These are phyloP conservation scores for Cantharis nigra DNA, from an alignment of 2,888 invertebrate genomes.

Conservation along the genomic window DNA sequence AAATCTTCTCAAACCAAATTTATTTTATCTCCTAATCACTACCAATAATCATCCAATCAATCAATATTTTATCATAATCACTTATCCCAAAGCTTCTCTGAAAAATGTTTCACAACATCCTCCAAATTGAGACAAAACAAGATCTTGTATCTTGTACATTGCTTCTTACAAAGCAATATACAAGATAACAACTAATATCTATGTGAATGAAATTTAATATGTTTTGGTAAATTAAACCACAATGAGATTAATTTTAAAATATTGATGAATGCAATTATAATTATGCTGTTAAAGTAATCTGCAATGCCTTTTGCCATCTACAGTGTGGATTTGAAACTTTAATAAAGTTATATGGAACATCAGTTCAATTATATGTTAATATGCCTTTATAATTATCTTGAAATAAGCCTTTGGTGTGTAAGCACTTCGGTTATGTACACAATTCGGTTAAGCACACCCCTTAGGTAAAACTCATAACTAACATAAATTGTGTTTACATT, in stretches of 20 bases:
- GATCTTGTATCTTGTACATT: no score
- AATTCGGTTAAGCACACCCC: constrained; percentile 25
- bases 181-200: no score
- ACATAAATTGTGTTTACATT: constrained; percentile 36
- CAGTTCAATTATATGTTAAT: constrained; percentile 13
- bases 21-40: no score
- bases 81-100: no score
- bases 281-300: background rate
- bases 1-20: no score
- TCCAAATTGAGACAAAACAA: no score
- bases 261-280: background rate
- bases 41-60: no score
- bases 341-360: background rate
- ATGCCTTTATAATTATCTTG: constrained; percentile 27
- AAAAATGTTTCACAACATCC: no score
- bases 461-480: constrained; percentile 35
- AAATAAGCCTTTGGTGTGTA: constrained; percentile 26
- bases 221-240: background rate
- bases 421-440: constrained; percentile 22
- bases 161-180: no score
- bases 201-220: no score
- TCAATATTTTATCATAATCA: no score
- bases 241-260: background rate
- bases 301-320: no score
- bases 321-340: background rate